Evolutionary conservation across 2,797 vertebrate genomes (phyloP).

Genomic region (Selene dorsalis): DNA sequence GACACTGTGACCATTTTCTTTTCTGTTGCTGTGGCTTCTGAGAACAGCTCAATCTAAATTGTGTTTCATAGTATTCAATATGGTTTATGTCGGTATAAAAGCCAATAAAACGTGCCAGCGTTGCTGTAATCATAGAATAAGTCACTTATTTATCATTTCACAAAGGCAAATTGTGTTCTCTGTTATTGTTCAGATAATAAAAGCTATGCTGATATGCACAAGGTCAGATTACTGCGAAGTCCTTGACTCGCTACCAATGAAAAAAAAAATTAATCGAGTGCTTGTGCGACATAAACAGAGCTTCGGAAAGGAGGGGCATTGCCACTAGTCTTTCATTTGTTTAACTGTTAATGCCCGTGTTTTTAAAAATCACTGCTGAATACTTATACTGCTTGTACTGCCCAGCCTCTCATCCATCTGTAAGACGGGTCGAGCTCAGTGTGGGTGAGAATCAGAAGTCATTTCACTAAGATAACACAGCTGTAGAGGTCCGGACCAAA

Average conservation of each 20-base stretch:
- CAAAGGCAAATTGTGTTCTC: slow-evolving; percentile 56
- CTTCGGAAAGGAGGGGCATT: not conserved
- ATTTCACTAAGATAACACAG: slow-evolving; percentile 38
- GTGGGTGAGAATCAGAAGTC: slow-evolving; percentile 16
- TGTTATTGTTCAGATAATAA: slow-evolving; percentile 56
- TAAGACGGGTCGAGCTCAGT: slow-evolving; percentile 17
- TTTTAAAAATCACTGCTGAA: slow-evolving; percentile 29
- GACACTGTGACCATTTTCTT: slow-evolving; percentile 23
- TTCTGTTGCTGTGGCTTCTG: slow-evolving; percentile 2
- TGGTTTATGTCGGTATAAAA: slow-evolving; percentile 49
- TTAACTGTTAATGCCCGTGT: not conserved
- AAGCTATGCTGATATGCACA: slow-evolving; percentile 43
- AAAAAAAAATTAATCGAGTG: slow-evolving; percentile 13
- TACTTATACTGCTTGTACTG: not conserved
- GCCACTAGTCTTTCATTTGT: not conserved
- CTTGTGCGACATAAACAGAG: slow-evolving; percentile 4
- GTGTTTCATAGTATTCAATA: slow-evolving; percentile 40
- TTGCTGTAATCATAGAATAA: slow-evolving; percentile 63
- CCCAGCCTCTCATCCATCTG: slow-evolving; percentile 18
- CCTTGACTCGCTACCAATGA: slow-evolving; percentile 15
- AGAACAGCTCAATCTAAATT: slow-evolving; percentile 32
- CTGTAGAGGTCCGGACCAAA: slow-evolving; percentile 21
- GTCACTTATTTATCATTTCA: slow-evolving; percentile 74
- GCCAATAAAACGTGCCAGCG: slow-evolving; percentile 47
- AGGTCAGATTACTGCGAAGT: slow-evolving; percentile 37